These are phyloP conservation scores for Cyprinodon brontotheroides DNA, from an alignment of 2,113 vertebrate species.

Conservation along the genomic window DNA sequence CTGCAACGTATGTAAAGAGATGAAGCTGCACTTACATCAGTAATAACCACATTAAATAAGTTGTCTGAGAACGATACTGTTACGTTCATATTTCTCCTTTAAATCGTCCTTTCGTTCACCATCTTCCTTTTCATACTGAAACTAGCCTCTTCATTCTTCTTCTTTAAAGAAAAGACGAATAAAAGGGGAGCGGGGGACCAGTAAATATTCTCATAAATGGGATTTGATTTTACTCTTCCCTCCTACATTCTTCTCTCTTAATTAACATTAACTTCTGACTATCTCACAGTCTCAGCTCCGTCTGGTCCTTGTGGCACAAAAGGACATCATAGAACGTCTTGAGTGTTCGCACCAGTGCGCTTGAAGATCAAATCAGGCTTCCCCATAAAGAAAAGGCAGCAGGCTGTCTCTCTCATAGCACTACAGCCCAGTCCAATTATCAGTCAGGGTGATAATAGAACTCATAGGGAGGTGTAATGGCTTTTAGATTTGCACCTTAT, in stretches of 20 bases:
- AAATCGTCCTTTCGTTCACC: conserved; percentile 47
- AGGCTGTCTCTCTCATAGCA: conserved; percentile 45
- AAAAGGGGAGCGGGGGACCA: conserved; percentile 48
- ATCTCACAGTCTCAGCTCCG: conserved; percentile 54
- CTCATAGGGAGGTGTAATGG: conserved; percentile 70
- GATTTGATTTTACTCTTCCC: conserved; percentile 58
- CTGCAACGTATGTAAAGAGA: conserved; percentile 44
- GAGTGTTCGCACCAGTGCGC: conserved; percentile 63
- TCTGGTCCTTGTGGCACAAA: conserved; percentile 63
- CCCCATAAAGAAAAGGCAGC: conserved; percentile 54
- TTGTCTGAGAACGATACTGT: conserved; percentile 39
- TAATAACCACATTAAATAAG: conserved; percentile 60
- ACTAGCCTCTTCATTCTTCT: conserved; percentile 41
- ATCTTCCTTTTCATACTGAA: conserved; percentile 52
- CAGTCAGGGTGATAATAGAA: conserved; percentile 71
- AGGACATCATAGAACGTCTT: conserved; percentile 65
- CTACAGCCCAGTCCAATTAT: conserved; percentile 69
- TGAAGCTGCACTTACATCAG: conserved; percentile 42
- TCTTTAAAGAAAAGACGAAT: conserved; percentile 47
- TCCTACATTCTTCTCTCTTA: conserved; percentile 62
- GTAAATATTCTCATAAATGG: conserved; percentile 71
- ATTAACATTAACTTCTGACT: conserved; percentile 68
- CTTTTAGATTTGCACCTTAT: conserved; percentile 77
- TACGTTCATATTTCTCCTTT: conserved; percentile 47
- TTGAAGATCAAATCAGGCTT: conserved; percentile 60